These are phyloP conservation scores for Ceratina calcarata DNA, from an alignment of 1,140 invertebrate species.

Conservation along the genomic window DNA sequence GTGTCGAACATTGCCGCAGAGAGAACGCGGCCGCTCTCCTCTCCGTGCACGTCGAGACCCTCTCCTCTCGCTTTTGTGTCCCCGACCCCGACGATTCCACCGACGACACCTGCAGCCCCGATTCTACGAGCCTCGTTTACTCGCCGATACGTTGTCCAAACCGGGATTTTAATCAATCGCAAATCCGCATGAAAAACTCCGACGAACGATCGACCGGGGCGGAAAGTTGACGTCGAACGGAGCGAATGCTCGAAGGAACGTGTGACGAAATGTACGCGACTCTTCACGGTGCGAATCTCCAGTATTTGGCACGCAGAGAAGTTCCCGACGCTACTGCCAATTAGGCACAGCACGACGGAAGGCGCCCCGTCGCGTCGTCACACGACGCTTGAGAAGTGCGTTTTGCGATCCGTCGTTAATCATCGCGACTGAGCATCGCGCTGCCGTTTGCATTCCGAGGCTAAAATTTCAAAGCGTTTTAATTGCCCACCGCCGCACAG, in stretches of 20 bases:
- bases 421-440: not conserved
- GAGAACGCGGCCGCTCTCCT: conserved; percentile 28
- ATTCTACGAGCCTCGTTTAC: no score
- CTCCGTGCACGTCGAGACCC: not conserved
- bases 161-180: conserved; percentile 15
- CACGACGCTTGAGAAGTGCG: not conserved
- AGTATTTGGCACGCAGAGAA: no score
- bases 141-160: not conserved
- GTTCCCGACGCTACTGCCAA: no score
- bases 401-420: conserved; percentile 17
- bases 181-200: not conserved
- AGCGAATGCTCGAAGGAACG: no score
- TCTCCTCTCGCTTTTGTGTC: not conserved
- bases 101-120: conserved; percentile 8
- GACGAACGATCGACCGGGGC: not conserved
- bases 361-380: no score
- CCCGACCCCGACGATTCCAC: conserved; percentile 34
- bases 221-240: not conserved
- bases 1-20: conserved; percentile 59
- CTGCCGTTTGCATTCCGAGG: not conserved
- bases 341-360: no score
- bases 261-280: no score
- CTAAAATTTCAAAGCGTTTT: conserved; percentile 16
- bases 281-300: no score
- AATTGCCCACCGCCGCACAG: not conserved